phyloP scores from a whole-genome alignment of 2,113 vertebrate genomes.

The Oxyura jamaicensis region DNA sequence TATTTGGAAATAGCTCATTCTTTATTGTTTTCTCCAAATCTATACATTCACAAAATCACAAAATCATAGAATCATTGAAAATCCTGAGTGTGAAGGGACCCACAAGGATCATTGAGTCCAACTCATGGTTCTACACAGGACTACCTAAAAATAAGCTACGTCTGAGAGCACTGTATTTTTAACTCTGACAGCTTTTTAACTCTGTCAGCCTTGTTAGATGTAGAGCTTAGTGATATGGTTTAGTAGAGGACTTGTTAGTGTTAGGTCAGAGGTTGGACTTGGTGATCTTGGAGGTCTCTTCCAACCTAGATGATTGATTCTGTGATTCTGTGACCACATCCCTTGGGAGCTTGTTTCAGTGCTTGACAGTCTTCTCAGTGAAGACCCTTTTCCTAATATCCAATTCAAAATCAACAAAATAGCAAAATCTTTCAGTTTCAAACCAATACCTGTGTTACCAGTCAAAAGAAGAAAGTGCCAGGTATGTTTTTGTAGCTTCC shows the following conservation, averaged over 20 bases:
- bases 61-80: background rate
- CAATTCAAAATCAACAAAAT: background rate
- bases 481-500: background rate
- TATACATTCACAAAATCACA: background rate
- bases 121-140: background rate
- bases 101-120: background rate
- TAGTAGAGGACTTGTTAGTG: too few relatives aligned
- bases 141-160: background rate
- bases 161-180: too few relatives aligned
- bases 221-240: too few relatives aligned
- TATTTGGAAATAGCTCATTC: background rate
- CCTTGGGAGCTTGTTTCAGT: too few relatives aligned
- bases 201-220: too few relatives aligned
- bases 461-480: background rate
- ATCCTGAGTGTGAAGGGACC: background rate
- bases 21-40: background rate
- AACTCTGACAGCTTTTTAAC: too few relatives aligned
- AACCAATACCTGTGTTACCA: background rate
- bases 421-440: background rate
- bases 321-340: too few relatives aligned
- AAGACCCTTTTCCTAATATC: too few relatives aligned
- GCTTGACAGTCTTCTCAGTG: too few relatives aligned
- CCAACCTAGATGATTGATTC: too few relatives aligned
- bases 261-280: too few relatives aligned
- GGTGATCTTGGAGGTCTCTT: too few relatives aligned